These are phyloP conservation scores for Tychaedon coryphoeus DNA, from an alignment of 2,113 vertebrate species.

Conservation along the genomic window DNA sequence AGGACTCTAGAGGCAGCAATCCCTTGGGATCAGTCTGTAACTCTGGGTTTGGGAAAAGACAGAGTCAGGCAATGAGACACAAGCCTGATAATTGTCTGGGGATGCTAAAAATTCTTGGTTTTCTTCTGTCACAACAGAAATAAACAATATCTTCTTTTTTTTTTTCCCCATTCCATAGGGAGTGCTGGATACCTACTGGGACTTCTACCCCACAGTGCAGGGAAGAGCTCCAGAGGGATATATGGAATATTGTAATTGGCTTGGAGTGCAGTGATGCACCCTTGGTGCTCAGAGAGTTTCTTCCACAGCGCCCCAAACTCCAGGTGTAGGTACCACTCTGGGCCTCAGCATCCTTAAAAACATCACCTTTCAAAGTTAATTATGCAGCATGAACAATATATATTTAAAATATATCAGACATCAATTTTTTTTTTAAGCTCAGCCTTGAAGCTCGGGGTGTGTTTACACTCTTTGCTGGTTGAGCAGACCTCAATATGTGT, in stretches of 20 bases:
- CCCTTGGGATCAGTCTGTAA: neutral
- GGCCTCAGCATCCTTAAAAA: neutral
- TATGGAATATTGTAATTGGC: neutral
- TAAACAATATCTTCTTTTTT: neutral
- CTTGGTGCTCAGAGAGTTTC: fast-evolving
- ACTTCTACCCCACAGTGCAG: neutral
- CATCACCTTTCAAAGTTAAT: neutral
- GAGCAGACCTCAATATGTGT: neutral
- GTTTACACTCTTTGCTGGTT: neutral
- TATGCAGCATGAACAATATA: neutral
- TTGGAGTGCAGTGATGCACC: fast-evolving
- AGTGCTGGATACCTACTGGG: neutral
- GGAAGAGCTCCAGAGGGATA: neutral
- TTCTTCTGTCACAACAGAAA: neutral
- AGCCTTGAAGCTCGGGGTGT: neutral
- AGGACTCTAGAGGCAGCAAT: neutral
- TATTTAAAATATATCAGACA: neutral
- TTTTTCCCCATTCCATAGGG: neutral
- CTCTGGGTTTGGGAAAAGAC: neutral
- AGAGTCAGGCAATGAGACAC: neutral
- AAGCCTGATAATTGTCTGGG: neutral
- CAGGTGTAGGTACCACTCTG: neutral
- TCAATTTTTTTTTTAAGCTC: neutral
- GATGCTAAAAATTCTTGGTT: neutral
- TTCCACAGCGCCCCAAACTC: neutral